Conservation (phyloP, 2,888 invertebrate species). For the Metallyticus violacea region DNA sequence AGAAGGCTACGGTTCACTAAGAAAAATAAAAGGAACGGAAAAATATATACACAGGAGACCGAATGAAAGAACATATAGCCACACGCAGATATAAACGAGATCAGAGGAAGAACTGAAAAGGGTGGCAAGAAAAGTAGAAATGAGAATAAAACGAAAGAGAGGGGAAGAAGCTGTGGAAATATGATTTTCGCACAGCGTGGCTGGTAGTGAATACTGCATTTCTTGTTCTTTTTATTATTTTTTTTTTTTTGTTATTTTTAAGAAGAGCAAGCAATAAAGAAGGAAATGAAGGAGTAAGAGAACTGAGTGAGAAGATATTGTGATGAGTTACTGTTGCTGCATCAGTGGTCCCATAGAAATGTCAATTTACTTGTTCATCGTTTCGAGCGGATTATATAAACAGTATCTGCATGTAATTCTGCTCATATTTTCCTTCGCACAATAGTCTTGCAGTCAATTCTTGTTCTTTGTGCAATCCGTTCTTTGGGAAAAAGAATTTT, state of each 20-base stretch:
- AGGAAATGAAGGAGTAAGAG: background rate
- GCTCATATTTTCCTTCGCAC: too few species aligned
- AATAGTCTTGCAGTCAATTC: too few species aligned
- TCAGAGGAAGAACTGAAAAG: background rate
- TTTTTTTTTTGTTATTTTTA: too few species aligned
- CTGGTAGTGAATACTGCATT: background rate
- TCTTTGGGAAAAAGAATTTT: too few species aligned
- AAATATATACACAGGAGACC: background rate
- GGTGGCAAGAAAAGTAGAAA: background rate
- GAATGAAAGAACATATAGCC: background rate
- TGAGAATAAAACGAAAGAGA: background rate
- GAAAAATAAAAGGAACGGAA: background rate
- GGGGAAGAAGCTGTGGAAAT: background rate
- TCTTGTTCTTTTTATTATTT: background rate
- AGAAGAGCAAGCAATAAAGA: too few species aligned
- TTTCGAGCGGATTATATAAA: too few species aligned
- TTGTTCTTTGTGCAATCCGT: too few species aligned
- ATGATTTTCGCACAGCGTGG: background rate
- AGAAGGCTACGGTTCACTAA: background rate
- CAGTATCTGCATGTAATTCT: too few species aligned
- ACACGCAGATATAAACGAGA: background rate
- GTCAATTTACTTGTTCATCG: slow-evolving; percentile 30
- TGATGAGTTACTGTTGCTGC: slow-evolving; percentile 28
- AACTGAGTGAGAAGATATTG: background rate
- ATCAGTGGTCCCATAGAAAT: slow-evolving; percentile 30